These are phyloP conservation scores for Dicaeum eximium DNA, from an alignment of 2,113 vertebrate genomes.

Conservation along the genomic window DNA sequence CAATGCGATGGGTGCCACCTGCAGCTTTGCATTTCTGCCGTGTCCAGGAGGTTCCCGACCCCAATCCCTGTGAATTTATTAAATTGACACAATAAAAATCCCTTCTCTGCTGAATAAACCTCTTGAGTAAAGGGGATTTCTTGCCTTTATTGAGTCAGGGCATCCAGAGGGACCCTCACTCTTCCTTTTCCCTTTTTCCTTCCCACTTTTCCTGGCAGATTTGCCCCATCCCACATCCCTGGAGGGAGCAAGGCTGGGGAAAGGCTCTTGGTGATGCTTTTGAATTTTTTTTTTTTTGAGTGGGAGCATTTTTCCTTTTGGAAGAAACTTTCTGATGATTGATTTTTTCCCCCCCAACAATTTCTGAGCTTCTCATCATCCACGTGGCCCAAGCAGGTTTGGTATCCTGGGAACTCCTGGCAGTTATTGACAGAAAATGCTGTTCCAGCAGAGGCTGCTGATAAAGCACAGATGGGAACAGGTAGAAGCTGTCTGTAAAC, in stretches of 20 bases:
- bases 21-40: slow-evolving; percentile 6
- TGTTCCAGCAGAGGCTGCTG: slow-evolving; percentile 18
- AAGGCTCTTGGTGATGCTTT: background rate
- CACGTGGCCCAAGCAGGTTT: background rate
- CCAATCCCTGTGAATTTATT: slow-evolving; percentile 9
- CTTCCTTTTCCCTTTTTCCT: background rate
- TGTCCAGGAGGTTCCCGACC: background rate
- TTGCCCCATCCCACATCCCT: background rate
- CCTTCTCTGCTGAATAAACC: background rate
- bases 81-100: background rate
- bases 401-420: slow-evolving; percentile 58
- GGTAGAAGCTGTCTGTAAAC: background rate
- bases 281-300: too few species aligned
- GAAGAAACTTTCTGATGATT: background rate
- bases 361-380: background rate
- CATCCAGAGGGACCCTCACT: background rate
- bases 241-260: background rate
- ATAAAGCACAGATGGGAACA: slow-evolving; percentile 47
- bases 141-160: background rate
- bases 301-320: background rate
- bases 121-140: slow-evolving; percentile 14
- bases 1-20: background rate
- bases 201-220: background rate
- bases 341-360: background rate
- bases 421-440: slow-evolving; percentile 52